Conservation (phyloP, 1,140 invertebrate genomes). For the Drosophila ficusphila region DNA sequence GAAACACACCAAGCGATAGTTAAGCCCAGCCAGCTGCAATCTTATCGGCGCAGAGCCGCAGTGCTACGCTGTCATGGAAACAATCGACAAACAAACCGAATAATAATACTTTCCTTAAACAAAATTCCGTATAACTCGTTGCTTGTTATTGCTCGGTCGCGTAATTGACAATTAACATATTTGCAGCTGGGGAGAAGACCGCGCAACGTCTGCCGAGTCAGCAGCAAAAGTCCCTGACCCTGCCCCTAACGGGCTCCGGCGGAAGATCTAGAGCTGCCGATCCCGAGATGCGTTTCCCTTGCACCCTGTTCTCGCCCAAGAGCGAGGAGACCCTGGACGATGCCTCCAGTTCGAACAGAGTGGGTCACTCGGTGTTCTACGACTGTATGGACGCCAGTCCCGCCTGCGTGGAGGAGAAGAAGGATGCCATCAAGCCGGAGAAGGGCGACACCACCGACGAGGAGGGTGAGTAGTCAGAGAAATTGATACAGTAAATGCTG, state of each 20-base stretch:
- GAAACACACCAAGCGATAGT: constrained; percentile 17
- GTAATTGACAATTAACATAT: constrained; percentile 47
- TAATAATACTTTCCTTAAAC: constrained; percentile 45
- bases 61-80: constrained; percentile 67
- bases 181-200: constrained; percentile 28
- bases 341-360: constrained; percentile 74
- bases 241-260: constrained; percentile 65
- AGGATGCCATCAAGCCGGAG: constrained; percentile 90
- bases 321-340: constrained; percentile 71
- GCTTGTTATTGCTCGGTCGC: constrained; percentile 33
- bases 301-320: constrained; percentile 66
- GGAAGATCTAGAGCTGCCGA: constrained; percentile 25
- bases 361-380: constrained; percentile 85
- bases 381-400: constrained; percentile 85
- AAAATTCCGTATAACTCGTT: constrained; percentile 53
- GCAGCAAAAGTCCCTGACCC: constrained; percentile 73
- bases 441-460: constrained; percentile 87
- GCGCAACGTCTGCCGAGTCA: constrained; percentile 34
- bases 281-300: constrained; percentile 68
- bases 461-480: constrained; percentile 85
- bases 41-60: constrained; percentile 49
- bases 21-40: constrained; percentile 61
- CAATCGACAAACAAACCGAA: constrained; percentile 60
- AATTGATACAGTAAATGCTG: too few species aligned
- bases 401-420: constrained; percentile 87